Conservation (phyloP, 2,888 invertebrate species). For the Eristalis tenax region DNA sequence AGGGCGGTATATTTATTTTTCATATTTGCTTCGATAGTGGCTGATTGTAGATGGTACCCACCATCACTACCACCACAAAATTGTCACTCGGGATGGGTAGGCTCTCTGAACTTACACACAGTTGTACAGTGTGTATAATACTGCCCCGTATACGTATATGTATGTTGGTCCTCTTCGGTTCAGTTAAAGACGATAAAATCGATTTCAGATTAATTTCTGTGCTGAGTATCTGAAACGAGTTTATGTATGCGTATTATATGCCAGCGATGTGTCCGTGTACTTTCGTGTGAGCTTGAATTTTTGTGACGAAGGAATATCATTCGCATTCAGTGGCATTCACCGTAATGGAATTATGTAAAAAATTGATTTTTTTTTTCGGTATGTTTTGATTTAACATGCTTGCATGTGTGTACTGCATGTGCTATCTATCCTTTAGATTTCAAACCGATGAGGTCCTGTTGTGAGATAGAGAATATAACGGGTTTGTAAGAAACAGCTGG, state of each 20-base stretch:
- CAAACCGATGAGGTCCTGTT: neutral
- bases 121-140: conserved; percentile 16
- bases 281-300: neutral
- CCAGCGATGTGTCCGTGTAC: neutral
- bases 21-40: conserved; percentile 60
- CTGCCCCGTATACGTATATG: neutral
- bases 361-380: neutral
- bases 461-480: neutral
- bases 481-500: neutral
- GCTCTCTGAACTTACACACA: conserved; percentile 14
- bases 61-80: neutral
- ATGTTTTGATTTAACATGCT: neutral
- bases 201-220: conserved; percentile 58
- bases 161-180: neutral
- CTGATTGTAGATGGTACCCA: conserved; percentile 54
- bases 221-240: conserved; percentile 25
- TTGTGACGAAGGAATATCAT: conserved; percentile 10
- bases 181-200: conserved; percentile 44
- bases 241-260: conserved; percentile 25
- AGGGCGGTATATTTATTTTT: conserved; percentile 49
- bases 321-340: conserved; percentile 18
- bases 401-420: neutral
- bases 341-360: conserved; percentile 3
- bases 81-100: neutral
- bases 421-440: neutral